A percentile compares a stretch with the other conserved stretches of the same genome.
Conservation (phyloP, 2,888 invertebrate genomes). For the Augochlorella aurata region DNA sequence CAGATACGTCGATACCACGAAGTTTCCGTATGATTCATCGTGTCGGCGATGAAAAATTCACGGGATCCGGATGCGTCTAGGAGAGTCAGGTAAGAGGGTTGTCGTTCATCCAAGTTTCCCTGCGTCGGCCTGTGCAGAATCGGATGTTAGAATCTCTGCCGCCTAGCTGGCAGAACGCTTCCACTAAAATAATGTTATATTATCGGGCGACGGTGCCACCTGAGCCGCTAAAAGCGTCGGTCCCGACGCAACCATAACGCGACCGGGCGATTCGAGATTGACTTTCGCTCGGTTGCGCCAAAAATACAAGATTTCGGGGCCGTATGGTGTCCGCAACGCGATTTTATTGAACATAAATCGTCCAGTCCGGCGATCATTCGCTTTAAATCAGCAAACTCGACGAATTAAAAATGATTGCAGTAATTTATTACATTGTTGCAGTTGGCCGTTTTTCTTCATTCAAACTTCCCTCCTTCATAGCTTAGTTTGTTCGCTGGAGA, state of each 20-base stretch:
- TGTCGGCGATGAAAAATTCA: conserved; percentile 58
- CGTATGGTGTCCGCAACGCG: not conserved
- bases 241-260: conserved; percentile 63
- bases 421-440: too few relatives aligned
- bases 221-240: conserved; percentile 77
- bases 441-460: too few relatives aligned
- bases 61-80: conserved; percentile 37
- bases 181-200: conserved; percentile 72
- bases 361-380: too few relatives aligned
- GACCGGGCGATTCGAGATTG: conserved; percentile 65
- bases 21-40: conserved; percentile 52
- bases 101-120: conserved; percentile 55
- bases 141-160: conserved; percentile 68
- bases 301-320: conserved; percentile 21
- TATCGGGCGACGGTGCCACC: conserved; percentile 70
- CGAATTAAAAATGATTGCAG: too few relatives aligned
- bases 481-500: too few relatives aligned
- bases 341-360: not conserved
- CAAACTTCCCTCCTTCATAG: too few relatives aligned
- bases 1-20: not conserved
- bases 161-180: conserved; percentile 60
- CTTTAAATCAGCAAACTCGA: too few relatives aligned
- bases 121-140: conserved; percentile 45
- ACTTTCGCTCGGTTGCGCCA: conserved; percentile 44
- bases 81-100: conserved; percentile 55